Evolutionary conservation across 92 coral and sea anemone species (phyloP).

Genomic region (Bergia sp.): DNA sequence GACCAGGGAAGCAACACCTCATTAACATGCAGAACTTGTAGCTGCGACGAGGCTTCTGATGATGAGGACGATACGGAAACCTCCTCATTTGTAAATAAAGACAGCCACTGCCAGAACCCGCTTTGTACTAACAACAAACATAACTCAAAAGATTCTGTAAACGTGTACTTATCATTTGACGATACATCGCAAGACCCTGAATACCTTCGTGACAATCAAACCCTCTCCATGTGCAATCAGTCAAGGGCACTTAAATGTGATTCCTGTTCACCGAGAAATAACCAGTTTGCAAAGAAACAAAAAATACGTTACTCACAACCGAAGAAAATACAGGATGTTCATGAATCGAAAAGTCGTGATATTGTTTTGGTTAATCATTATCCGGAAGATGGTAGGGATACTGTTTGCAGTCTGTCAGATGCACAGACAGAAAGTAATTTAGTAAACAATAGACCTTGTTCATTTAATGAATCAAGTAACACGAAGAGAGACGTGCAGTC

Average conservation of each 20-base stretch:
- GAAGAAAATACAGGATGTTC: background rate
- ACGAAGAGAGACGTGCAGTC: background rate
- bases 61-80: slow-evolving; percentile 34
- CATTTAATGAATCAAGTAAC: slow-evolving; percentile 1
- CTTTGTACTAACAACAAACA: background rate
- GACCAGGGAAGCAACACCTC: slow-evolving; percentile 44
- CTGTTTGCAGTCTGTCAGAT: slow-evolving; percentile 5
- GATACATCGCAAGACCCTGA: slow-evolving; percentile 14
- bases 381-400: slow-evolving; percentile 2
- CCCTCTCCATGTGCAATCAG: background rate
- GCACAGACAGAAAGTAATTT: background rate
- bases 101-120: background rate
- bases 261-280: background rate
- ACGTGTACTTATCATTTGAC: slow-evolving; percentile 14
- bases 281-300: background rate
- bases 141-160: slow-evolving; percentile 5
- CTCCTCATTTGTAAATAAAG: slow-evolving; percentile 10
- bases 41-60: slow-evolving; percentile 52
- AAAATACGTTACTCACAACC: background rate
- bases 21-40: slow-evolving; percentile 24
- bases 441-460: background rate
- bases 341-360: background rate
- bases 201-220: slow-evolving; percentile 1
- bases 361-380: slow-evolving; percentile 30
- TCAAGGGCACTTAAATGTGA: background rate